Evolutionary conservation across 2,113 vertebrate species (phyloP).

Genomic region (Leucopternis melanops): DNA sequence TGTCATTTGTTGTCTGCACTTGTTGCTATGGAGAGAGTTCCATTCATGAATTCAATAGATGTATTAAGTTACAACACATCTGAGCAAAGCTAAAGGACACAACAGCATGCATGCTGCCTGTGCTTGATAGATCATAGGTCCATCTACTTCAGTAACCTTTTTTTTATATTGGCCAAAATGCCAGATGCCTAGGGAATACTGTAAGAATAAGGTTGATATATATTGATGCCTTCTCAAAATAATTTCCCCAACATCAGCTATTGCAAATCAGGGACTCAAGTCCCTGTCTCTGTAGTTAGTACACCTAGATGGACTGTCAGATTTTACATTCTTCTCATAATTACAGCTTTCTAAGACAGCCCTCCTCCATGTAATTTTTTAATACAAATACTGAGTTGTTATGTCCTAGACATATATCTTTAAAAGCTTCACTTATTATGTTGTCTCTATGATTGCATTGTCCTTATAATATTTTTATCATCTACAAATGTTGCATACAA

Average conservation of each 20-base stretch:
- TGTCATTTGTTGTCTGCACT: background rate
- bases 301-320: background rate
- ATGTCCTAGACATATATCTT: background rate
- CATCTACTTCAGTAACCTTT: background rate
- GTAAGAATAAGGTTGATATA: background rate
- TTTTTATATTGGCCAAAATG: background rate
- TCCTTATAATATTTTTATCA: background rate
- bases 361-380: background rate
- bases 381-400: background rate
- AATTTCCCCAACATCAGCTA: background rate
- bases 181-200: background rate
- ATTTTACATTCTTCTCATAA: background rate
- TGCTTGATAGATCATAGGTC: background rate
- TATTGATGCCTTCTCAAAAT: background rate
- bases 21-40: background rate
- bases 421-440: background rate
- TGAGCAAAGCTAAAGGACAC: background rate
- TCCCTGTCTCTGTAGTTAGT: background rate
- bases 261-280: background rate
- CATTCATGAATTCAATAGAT: background rate
- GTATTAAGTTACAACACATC: background rate
- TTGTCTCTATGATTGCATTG: background rate
- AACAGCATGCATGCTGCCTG: background rate
- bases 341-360: background rate
- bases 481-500: background rate